A percentile compares a stretch with the other conserved stretches of the same genome.
Conservation (phyloP, 2,113 vertebrate genomes). For the Agelaius phoeniceus region DNA sequence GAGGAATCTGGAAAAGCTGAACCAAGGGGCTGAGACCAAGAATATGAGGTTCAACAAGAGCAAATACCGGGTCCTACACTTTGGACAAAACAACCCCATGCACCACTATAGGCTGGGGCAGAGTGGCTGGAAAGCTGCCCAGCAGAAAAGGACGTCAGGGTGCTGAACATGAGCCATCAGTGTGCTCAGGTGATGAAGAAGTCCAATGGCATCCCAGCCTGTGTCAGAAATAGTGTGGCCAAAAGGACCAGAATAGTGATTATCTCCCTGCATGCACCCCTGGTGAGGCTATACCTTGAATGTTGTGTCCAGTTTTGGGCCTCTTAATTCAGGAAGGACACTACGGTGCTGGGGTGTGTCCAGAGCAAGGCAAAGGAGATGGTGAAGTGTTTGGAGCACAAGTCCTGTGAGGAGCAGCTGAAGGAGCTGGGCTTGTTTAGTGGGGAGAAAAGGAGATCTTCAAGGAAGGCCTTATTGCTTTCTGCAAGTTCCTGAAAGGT, state of each 20-base stretch:
- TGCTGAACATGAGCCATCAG: background rate
- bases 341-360: background rate
- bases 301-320: background rate
- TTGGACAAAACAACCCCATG: background rate
- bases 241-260: background rate
- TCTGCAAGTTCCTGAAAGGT: background rate
- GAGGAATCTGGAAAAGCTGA: background rate
- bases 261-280: background rate
- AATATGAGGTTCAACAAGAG: background rate
- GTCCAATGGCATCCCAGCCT: background rate
- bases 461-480: background rate
- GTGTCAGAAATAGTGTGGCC: background rate
- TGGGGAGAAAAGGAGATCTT: background rate
- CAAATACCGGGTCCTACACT: background rate
- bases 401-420: rapidly evolving
- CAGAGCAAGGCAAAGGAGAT: background rate
- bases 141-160: background rate
- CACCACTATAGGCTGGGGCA: background rate
- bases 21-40: background rate
- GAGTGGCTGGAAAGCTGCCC: background rate
- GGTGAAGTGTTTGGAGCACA: background rate
- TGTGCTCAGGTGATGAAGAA: background rate
- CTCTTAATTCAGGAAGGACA: background rate
- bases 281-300: background rate
- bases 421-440: background rate